phyloP scores from a whole-genome alignment of 2,113 vertebrate species.

The Coregonus clupeaformis region DNA sequence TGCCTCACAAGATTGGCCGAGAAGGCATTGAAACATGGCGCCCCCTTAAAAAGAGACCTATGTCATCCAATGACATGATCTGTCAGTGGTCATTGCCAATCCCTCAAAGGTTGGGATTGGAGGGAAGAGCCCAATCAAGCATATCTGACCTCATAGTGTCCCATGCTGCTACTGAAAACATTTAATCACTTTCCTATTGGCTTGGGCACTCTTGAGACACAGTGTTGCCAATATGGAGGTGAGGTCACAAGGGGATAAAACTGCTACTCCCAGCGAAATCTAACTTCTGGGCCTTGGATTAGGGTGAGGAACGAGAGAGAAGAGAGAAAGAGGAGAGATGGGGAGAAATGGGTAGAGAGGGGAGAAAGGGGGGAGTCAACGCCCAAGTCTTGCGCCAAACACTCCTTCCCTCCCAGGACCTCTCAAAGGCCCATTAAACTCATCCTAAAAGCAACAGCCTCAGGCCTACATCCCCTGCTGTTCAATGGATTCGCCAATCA shows the following conservation, averaged over 20 bases:
- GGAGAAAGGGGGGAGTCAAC: neutral
- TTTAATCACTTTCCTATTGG: conserved; percentile 20
- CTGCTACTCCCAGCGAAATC: neutral
- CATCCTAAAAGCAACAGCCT: conserved; percentile 3
- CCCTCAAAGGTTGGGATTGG: conserved; percentile 19
- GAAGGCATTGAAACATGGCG: neutral
- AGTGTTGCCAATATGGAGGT: too few relatives aligned
- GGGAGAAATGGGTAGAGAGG: neutral
- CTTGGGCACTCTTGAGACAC: neutral
- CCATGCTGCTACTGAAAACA: conserved; percentile 43
- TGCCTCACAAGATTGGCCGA: neutral
- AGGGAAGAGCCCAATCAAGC: conserved; percentile 2
- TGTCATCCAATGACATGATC: conserved; percentile 12
- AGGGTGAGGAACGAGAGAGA: neutral
- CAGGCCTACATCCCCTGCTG: neutral
- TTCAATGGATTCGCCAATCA: conserved; percentile 8
- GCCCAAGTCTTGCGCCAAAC: neutral
- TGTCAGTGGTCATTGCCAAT: conserved; percentile 1
- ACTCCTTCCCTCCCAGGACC: neutral
- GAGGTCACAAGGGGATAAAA: neutral
- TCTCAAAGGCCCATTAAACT: conserved; percentile 3
- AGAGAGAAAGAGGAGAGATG: neutral
- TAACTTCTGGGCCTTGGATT: neutral
- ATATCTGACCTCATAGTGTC: conserved; percentile 28
- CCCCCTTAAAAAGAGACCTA: neutral